phyloP scores from a whole-genome alignment of 2,888 invertebrate genomes.

The Trachelus tabidus region DNA sequence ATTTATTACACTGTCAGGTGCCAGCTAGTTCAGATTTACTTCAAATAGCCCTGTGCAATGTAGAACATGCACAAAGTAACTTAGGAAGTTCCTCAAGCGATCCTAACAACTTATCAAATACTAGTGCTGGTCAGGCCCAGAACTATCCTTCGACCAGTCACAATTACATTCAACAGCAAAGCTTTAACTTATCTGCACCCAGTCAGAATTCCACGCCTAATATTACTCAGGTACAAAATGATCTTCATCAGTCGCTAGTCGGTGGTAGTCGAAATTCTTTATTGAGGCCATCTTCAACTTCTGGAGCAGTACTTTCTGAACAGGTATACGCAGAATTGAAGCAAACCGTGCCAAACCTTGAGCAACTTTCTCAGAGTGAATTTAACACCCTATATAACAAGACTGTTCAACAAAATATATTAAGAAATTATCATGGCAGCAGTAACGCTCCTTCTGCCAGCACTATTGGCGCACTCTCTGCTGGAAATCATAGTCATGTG shows the following conservation, averaged over 20 bases:
- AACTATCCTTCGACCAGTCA: constrained; percentile 22
- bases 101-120: constrained; percentile 24
- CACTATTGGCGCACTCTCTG: constrained; percentile 14
- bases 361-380: constrained; percentile 61
- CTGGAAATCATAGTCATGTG: constrained; percentile 27
- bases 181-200: constrained; percentile 21
- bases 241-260: constrained; percentile 38
- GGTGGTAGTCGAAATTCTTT: constrained; percentile 14
- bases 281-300: constrained; percentile 34
- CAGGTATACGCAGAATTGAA: constrained; percentile 61
- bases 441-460: constrained; percentile 14
- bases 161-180: constrained; percentile 27
- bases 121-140: constrained; percentile 27
- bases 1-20: constrained; percentile 2
- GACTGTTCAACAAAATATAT: constrained; percentile 61
- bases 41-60: constrained; percentile 39
- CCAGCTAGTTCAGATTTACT: constrained; percentile 25
- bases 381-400: constrained; percentile 64
- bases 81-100: constrained; percentile 29
- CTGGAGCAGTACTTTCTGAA: constrained; percentile 51
- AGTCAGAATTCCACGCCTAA: constrained; percentile 24
- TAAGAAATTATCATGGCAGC: constrained; percentile 52
- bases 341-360: constrained; percentile 60
- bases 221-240: constrained; percentile 48
- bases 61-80: constrained; percentile 24